These are phyloP conservation scores for Pinna nobilis DNA, from an alignment of 1,140 invertebrate genomes.

Conservation along the genomic window DNA sequence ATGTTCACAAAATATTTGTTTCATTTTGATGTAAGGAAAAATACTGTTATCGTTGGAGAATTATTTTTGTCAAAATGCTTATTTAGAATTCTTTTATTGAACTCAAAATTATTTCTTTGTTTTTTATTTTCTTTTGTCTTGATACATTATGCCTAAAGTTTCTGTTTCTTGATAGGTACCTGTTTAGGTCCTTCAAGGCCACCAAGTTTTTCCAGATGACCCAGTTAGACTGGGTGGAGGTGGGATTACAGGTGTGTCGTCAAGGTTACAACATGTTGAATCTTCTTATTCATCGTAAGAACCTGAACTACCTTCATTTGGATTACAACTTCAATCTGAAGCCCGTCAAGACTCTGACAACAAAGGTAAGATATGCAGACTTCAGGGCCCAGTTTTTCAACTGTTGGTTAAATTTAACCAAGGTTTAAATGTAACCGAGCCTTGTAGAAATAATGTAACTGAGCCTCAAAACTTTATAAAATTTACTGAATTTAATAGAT, in stretches of 20 bases:
- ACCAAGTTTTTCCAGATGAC: conserved; percentile 99
- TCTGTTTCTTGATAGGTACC: conserved; percentile 79
- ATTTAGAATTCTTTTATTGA: no score
- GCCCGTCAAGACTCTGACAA: conserved; percentile 99
- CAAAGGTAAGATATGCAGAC: conserved; percentile 87
- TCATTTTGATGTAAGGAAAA: neutral
- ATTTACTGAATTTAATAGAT: no score
- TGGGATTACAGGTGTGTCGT: conserved; percentile 95
- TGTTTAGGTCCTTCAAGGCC: conserved; percentile 99
- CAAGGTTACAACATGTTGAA: conserved; percentile 99
- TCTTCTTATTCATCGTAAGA: conserved; percentile 98
- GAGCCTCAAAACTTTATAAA: no score
- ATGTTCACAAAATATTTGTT: neutral
- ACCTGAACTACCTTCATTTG: conserved; percentile 99
- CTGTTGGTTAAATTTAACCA: neutral
- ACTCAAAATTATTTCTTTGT: neutral
- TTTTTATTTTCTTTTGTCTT: no score
- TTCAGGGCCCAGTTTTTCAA: no score
- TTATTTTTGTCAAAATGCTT: no score
- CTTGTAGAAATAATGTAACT: no score
- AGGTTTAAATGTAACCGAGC: no score
- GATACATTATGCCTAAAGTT: no score
- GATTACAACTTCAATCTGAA: conserved; percentile 99
- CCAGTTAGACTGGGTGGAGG: conserved; percentile 99
- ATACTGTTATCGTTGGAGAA: no score